Conservation (phyloP, 2,888 invertebrate genomes). For the Steromphala cineraria region DNA sequence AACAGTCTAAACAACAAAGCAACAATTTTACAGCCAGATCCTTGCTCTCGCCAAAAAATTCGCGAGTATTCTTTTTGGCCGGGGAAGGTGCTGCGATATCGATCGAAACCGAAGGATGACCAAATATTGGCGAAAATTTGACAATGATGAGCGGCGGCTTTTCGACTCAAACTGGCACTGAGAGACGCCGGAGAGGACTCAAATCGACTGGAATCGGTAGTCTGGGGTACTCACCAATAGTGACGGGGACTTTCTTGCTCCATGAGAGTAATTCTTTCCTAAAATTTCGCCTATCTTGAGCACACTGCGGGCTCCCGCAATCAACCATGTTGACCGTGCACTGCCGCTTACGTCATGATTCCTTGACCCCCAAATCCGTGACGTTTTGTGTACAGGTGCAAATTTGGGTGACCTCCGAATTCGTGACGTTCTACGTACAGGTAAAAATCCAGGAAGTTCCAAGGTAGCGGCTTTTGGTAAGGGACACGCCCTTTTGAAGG, state of each 20-base stretch:
- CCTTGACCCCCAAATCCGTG: slow-evolving; percentile 53
- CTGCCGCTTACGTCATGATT: slow-evolving; percentile 59
- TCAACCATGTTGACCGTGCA: slow-evolving; percentile 72
- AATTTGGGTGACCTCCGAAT: slow-evolving; percentile 18
- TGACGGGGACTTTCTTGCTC: slow-evolving; percentile 74
- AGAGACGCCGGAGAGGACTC: not conserved
- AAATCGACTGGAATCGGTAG: slow-evolving; percentile 9
- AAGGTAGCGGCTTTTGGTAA: no score
- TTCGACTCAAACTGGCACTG: not conserved
- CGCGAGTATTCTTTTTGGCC: slow-evolving; percentile 30
- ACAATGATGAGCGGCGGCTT: slow-evolving; percentile 55
- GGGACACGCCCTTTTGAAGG: no score
- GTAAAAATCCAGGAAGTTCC: slow-evolving; percentile 36
- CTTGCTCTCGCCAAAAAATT: slow-evolving; percentile 31
- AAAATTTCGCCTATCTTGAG: slow-evolving; percentile 72
- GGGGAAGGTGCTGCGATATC: slow-evolving; percentile 44
- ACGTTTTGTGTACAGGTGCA: slow-evolving; percentile 64
- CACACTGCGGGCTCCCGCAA: slow-evolving; percentile 72
- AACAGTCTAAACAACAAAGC: not conserved
- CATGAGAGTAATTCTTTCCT: slow-evolving; percentile 75
- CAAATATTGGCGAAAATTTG: slow-evolving; percentile 62
- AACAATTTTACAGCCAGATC: not conserved
- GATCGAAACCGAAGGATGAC: slow-evolving; percentile 48
- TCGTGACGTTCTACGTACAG: slow-evolving; percentile 60
- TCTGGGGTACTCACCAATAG: slow-evolving; percentile 65